phyloP scores from a whole-genome alignment of 2,888 invertebrate genomes.

The Dryomyza anilis region DNA sequence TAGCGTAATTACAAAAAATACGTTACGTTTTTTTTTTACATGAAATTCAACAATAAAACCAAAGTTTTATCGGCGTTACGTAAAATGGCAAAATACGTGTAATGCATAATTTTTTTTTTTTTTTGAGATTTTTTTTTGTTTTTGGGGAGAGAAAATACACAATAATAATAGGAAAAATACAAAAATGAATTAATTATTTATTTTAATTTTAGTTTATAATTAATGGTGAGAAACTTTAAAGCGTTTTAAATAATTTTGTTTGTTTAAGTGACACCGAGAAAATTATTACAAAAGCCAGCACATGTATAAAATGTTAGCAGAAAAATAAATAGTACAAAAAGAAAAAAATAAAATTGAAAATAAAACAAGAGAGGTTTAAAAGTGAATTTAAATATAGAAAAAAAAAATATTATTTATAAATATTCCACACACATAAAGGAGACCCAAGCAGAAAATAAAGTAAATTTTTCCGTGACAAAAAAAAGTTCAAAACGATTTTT shows the following conservation, averaged over 20 bases:
- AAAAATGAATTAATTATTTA: conserved; percentile 14
- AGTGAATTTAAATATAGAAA: conserved; percentile 7
- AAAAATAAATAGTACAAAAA: conserved; percentile 8
- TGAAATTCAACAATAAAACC: no score
- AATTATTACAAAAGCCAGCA: conserved; percentile 3
- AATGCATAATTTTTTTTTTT: no score
- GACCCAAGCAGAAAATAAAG: conserved; percentile 41
- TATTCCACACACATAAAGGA: conserved; percentile 46
- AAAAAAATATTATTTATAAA: conserved; percentile 23
- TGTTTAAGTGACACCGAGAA: conserved; percentile 4
- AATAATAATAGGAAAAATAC: conserved; percentile 15
- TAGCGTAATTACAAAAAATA: no score
- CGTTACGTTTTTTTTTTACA: conserved; percentile 10
- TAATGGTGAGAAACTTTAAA: no score
- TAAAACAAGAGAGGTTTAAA: conserved; percentile 7
- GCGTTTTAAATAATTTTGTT: no score
- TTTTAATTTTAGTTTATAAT: not conserved
- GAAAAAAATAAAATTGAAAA: conserved; percentile 18
- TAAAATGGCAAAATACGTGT: no score
- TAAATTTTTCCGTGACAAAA: not conserved
- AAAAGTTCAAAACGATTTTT: not conserved
- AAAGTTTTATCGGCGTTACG: no score
- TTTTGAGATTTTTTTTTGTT: no score
- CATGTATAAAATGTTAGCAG: not conserved
- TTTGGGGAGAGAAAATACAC: no score